These are phyloP conservation scores for Lasioglossum lativentre DNA, from an alignment of 2,888 invertebrate species.

Conservation along the genomic window DNA sequence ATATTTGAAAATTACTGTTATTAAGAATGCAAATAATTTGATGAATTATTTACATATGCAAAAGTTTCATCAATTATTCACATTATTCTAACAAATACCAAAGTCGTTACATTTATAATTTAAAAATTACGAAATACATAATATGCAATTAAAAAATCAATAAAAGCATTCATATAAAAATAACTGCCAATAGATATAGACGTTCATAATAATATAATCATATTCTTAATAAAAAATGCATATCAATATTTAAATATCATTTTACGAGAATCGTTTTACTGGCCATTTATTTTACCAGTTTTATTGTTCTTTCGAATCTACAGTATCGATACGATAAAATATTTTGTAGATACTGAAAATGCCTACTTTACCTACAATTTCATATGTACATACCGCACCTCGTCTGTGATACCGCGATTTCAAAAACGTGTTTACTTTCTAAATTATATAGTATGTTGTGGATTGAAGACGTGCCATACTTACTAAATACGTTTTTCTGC, in stretches of 20 bases:
- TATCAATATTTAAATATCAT: not conserved
- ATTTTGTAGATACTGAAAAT: constrained; percentile 4
- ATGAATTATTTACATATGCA: not conserved
- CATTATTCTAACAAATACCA: not conserved
- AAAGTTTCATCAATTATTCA: not conserved
- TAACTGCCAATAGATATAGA: not conserved
- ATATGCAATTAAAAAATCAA: not conserved
- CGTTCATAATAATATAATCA: not conserved
- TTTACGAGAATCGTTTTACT: not conserved
- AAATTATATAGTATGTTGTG: not conserved
- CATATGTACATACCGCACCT: not conserved
- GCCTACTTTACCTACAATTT: constrained; percentile 25
- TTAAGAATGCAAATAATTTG: not conserved
- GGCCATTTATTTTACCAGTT: not conserved
- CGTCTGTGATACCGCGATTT: too few species aligned
- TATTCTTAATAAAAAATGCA: not conserved
- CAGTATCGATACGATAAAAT: not conserved
- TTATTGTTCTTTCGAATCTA: not conserved
- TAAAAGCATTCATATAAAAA: not conserved
- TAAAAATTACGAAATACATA: not conserved
- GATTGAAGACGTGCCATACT: not conserved
- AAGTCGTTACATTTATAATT: not conserved
- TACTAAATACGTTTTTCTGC: constrained; percentile 8
- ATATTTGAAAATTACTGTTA: not conserved
- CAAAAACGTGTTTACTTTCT: constrained; percentile 19